A percentile compares a stretch with the other conserved stretches of the same genome.
Evolutionary conservation across 2,888 invertebrate species (phyloP).

Genomic region (Nesidiocoris tenuis): DNA sequence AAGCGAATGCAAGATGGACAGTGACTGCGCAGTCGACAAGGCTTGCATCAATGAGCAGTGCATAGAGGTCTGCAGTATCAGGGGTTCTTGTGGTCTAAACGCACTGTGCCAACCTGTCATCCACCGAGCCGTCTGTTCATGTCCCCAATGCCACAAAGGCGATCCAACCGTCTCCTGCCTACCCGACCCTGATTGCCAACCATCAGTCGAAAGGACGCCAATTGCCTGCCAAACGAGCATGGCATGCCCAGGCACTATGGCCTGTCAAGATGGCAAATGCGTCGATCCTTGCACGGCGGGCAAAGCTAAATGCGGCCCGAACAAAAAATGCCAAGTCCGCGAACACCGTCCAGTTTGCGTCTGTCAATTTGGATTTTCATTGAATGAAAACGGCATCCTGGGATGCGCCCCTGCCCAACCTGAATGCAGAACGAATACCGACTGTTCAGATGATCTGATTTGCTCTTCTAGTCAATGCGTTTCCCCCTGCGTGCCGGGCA

Average conservation of each 20-base stretch:
- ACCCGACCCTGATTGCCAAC: constrained; percentile 75
- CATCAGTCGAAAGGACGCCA: constrained; percentile 50
- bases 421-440: constrained; percentile 73
- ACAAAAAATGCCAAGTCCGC: constrained; percentile 85
- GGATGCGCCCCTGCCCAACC: constrained; percentile 78
- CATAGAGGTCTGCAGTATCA: constrained; percentile 84
- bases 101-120: constrained; percentile 82
- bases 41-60: constrained; percentile 89
- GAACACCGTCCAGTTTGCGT: constrained; percentile 83
- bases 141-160: constrained; percentile 84
- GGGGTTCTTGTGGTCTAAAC: constrained; percentile 85
- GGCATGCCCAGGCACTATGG: constrained; percentile 72
- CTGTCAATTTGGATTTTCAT: constrained; percentile 83
- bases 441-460: constrained; percentile 82
- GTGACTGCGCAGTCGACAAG: constrained; percentile 88
- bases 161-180: constrained; percentile 76
- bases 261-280: constrained; percentile 77
- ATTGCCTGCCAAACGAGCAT: constrained; percentile 63
- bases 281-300: constrained; percentile 74
- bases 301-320: constrained; percentile 70
- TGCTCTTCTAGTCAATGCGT: constrained; percentile 81
- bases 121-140: constrained; percentile 83
- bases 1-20: constrained; percentile 79
- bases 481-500: constrained; percentile 76
- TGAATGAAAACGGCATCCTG: constrained; percentile 83